Evolutionary conservation across 1,140 invertebrate species (phyloP).

Genomic region (Arctopsyche grandis): DNA sequence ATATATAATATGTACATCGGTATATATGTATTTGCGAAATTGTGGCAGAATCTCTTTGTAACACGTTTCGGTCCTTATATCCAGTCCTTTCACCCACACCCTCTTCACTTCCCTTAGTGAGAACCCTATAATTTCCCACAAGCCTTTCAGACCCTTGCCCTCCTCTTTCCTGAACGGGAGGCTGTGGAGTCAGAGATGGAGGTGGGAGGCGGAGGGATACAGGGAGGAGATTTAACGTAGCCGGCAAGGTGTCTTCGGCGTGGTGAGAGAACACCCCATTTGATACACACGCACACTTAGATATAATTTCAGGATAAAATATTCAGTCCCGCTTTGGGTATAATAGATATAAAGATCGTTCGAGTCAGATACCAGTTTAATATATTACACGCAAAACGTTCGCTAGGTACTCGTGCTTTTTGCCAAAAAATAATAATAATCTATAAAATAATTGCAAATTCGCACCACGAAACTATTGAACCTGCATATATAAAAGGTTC

Average conservation of each 20-base stretch:
- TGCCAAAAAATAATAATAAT: neutral
- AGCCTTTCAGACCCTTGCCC: conserved; percentile 51
- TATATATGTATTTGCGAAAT: neutral
- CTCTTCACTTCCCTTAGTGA: conserved; percentile 35
- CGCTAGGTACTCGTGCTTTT: neutral
- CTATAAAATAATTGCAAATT: neutral
- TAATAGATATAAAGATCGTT: conserved; percentile 55
- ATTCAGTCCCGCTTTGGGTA: conserved; percentile 50
- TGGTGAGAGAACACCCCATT: conserved; percentile 27
- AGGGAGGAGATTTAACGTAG: conserved; percentile 24
- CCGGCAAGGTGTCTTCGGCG: conserved; percentile 42
- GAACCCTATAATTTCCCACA: conserved; percentile 50
- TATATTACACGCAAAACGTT: conserved; percentile 46
- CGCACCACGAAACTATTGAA: neutral
- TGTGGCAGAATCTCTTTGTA: conserved; percentile 20
- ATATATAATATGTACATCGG: too few relatives aligned
- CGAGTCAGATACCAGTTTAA: conserved; percentile 50
- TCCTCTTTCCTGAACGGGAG: conserved; percentile 14
- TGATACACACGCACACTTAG: conserved; percentile 45
- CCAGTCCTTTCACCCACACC: conserved; percentile 2
- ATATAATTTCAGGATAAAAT: conserved; percentile 54
- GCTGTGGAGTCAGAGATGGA: neutral
- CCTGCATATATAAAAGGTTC: neutral
- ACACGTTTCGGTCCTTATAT: conserved; percentile 35
- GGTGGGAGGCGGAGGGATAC: too few relatives aligned